Conservation (phyloP, 2,888 invertebrate genomes). For the Cantharis nigra region DNA sequence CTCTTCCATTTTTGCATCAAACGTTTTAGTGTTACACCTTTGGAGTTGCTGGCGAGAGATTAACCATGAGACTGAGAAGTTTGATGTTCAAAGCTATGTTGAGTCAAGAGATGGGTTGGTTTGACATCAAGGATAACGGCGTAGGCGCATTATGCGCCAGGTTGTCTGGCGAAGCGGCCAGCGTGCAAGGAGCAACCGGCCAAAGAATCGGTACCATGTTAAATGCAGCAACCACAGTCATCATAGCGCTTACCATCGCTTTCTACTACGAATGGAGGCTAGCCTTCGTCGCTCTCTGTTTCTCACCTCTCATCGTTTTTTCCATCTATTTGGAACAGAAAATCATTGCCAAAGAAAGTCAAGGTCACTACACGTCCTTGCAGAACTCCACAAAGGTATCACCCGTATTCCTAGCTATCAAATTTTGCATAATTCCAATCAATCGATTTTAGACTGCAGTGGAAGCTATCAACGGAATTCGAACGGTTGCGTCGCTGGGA, state of each 20-base stretch:
- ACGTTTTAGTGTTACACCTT: constrained; percentile 53
- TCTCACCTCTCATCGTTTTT: constrained; percentile 71
- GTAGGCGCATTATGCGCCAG: constrained; percentile 76
- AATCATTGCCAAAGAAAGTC: constrained; percentile 67
- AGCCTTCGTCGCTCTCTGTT: constrained; percentile 72
- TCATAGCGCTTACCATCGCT: constrained; percentile 67
- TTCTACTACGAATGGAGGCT: constrained; percentile 77
- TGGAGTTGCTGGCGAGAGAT: constrained; percentile 75
- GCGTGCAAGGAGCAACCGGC: constrained; percentile 83
- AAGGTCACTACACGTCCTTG: constrained; percentile 70
- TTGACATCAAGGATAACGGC: constrained; percentile 72
- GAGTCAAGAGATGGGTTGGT: constrained; percentile 76
- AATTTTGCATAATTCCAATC: constrained; percentile 68
- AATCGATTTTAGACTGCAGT: constrained; percentile 69
- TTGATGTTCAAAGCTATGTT: constrained; percentile 70
- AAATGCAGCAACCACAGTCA: constrained; percentile 72
- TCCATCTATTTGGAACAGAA: constrained; percentile 71
- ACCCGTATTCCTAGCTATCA: constrained; percentile 62
- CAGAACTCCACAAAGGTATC: constrained; percentile 75
- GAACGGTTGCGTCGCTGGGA: constrained; percentile 76
- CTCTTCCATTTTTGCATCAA: not conserved
- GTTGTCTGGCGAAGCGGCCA: constrained; percentile 76
- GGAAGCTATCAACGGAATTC: constrained; percentile 78
- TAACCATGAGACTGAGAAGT: constrained; percentile 75
- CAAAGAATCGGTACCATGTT: constrained; percentile 78